A percentile compares a stretch with the other conserved stretches of the same genome.
Conservation (phyloP, 64 coral and sea anemone genomes). For the Platygyra sinensis region DNA sequence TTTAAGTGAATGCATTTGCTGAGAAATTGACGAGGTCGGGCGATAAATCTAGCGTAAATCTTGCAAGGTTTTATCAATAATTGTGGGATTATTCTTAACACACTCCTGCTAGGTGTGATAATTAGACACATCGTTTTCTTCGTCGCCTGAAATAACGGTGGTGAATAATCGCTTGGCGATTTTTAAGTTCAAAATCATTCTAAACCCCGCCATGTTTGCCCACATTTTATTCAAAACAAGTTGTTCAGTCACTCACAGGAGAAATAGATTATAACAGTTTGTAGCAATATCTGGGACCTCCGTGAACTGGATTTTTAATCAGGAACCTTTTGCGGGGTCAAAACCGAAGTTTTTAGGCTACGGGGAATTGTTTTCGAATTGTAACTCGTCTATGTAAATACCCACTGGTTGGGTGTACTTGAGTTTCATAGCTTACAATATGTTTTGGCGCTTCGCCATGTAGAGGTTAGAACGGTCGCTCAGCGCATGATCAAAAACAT, state of each 20-base stretch:
- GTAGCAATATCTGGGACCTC: neutral
- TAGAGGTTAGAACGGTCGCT: neutral
- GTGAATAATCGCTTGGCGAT: slow-evolving; percentile 17
- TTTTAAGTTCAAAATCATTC: slow-evolving; percentile 6
- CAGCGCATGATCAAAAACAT: slow-evolving; percentile 19
- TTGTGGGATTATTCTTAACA: slow-evolving; percentile 21
- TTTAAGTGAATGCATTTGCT: neutral
- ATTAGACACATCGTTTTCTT: neutral
- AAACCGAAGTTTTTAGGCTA: neutral
- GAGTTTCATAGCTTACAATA: neutral
- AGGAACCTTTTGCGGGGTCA: slow-evolving; percentile 1
- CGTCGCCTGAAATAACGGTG: neutral
- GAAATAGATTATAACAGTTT: neutral
- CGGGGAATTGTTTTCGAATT: slow-evolving; percentile 29
- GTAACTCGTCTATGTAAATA: slow-evolving; percentile 72
- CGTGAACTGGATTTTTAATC: slow-evolving; percentile 14
- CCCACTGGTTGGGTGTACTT: slow-evolving; percentile 17
- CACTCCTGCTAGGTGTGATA: slow-evolving; percentile 19
- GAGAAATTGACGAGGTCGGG: slow-evolving; percentile 8
- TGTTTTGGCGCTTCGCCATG: slow-evolving; percentile 79
- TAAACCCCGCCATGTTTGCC: slow-evolving; percentile 38
- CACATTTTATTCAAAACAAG: slow-evolving; percentile 36
- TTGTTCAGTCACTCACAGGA: neutral
- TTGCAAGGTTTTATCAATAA: slow-evolving; percentile 24
- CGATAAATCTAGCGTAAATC: slow-evolving; percentile 4